Percentiles rank a stretch among this genome's conserved stretches.
Evolutionary conservation across 1,140 invertebrate species (phyloP).

Genomic region (Pteromalus puparum): DNA sequence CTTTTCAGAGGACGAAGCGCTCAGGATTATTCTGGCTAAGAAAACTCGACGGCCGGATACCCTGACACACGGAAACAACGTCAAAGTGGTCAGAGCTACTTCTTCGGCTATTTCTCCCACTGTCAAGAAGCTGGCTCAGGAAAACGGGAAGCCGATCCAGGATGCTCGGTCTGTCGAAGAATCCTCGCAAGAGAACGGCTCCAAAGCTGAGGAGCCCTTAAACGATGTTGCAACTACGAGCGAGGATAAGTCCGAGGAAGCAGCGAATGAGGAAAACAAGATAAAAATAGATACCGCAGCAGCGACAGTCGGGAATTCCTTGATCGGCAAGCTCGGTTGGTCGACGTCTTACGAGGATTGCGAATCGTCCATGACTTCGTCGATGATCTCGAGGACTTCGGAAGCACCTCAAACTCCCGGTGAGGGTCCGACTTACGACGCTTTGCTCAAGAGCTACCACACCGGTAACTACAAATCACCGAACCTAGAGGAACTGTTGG

Average conservation of each 20-base stretch:
- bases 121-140: not conserved
- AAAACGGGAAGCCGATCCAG: not conserved
- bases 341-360: conserved; percentile 79
- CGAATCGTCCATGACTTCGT: conserved; percentile 70
- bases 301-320: conserved; percentile 78
- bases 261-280: conserved; percentile 49
- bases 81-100: not conserved
- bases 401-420: conserved; percentile 61
- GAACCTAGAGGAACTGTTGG: conserved; percentile 79
- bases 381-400: conserved; percentile 62
- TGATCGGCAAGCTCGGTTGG: conserved; percentile 81
- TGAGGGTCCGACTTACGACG: conserved; percentile 74
- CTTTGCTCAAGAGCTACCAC: conserved; percentile 77
- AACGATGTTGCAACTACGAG: not conserved
- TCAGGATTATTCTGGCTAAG: conserved; percentile 78
- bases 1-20: conserved; percentile 78
- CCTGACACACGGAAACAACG: not conserved
- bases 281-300: conserved; percentile 55
- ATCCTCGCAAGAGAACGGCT: not conserved
- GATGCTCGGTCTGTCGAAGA: not conserved
- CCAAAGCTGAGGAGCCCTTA: not conserved
- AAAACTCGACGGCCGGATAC: conserved; percentile 2
- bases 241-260: conserved; percentile 37
- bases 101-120: not conserved
- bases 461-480: conserved; percentile 70